Evolutionary conservation across 2,113 vertebrate genomes (phyloP).

Genomic region (Pterocles burchelli): DNA sequence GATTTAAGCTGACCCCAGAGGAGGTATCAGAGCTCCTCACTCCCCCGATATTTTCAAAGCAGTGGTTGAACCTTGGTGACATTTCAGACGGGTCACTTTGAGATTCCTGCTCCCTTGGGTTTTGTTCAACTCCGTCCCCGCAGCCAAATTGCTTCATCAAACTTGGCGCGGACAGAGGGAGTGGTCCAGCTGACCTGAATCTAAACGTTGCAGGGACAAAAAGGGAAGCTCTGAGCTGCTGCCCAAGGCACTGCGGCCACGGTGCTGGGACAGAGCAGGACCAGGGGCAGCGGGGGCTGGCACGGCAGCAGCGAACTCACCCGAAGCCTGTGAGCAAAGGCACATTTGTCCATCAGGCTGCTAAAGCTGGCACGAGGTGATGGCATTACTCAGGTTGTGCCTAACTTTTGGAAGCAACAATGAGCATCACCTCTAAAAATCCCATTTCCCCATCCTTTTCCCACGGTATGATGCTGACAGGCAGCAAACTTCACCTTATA

Average conservation of each 20-base stretch:
- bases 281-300: neutral
- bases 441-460: neutral
- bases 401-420: neutral
- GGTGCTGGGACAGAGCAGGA: neutral
- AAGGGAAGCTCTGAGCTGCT: neutral
- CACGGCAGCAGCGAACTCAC: neutral
- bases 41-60: neutral
- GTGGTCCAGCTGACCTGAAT: conserved; percentile 26
- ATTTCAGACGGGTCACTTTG: neutral
- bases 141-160: neutral
- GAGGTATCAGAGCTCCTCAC: fast-evolving
- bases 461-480: fast-evolving
- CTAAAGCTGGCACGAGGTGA: fast-evolving
- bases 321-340: neutral
- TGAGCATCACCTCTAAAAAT: neutral
- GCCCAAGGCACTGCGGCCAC: neutral
- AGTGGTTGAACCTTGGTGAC: neutral
- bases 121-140: neutral
- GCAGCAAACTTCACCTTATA: neutral
- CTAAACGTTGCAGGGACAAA: neutral
- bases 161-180: neutral
- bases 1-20: neutral
- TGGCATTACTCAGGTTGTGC: neutral
- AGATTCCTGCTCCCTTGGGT: neutral
- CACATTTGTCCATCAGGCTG: neutral